Evolutionary conservation across 2,113 vertebrate genomes (phyloP).

Genomic region (Motacilla alba): DNA sequence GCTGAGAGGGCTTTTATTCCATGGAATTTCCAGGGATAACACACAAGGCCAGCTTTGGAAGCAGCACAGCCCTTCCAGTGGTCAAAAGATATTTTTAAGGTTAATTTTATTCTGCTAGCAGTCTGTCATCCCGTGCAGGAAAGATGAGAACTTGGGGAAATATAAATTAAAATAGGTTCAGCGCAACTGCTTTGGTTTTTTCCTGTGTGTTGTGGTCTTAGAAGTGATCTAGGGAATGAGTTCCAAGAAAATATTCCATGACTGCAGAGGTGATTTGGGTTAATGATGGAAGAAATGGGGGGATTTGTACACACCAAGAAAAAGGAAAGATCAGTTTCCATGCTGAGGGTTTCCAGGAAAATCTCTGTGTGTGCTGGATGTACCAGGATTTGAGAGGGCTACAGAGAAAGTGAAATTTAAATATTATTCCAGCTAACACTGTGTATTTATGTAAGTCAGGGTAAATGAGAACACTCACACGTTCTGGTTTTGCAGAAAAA

Average conservation of each 20-base stretch:
- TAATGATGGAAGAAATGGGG: neutral
- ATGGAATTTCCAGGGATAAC: neutral
- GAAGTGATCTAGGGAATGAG: neutral
- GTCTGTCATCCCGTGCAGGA: neutral
- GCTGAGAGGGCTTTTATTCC: neutral
- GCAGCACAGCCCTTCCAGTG: neutral
- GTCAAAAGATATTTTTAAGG: neutral
- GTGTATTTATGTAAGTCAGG: neutral
- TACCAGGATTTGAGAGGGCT: neutral
- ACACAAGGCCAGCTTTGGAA: neutral
- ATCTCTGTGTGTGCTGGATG: neutral
- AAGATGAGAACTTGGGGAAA: neutral
- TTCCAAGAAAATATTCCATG: neutral
- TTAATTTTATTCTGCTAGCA: neutral
- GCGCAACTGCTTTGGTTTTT: neutral
- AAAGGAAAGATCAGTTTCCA: neutral
- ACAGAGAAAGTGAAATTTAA: neutral
- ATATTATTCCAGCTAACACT: neutral
- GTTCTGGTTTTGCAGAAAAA: neutral
- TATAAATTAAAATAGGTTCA: neutral
- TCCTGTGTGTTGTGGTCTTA: neutral
- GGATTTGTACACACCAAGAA: neutral
- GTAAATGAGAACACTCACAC: neutral
- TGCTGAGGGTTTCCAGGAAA: neutral
- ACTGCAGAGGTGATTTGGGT: neutral